Base-by-base conservation (phyloP, 30 jellyfish, hydroid and myxozoan genomes). In the Pseudorhiza aurosa region DNA sequence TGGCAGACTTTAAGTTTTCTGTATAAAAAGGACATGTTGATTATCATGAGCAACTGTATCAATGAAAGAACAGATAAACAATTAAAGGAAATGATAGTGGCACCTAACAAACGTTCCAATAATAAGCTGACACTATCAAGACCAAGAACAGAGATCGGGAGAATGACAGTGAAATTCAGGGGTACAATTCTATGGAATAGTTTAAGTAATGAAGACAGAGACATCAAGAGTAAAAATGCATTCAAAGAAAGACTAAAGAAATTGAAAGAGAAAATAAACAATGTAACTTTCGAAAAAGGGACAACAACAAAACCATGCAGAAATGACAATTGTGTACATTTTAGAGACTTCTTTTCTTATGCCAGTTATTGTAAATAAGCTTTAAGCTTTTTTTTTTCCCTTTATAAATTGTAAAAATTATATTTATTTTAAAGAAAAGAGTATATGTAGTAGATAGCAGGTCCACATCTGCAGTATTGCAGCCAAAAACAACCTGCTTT, bases 1-100 rank as follows among this genome's bases (percentile, higher is more conserved):
- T 19, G 72, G 72, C 72, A 58, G 72, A 58, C 44, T 29, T 62
- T 24, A 62, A 62, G 75, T 62, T 62, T 1, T 62, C 75, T 62
- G 75, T 30, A 62, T 24, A 4, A 24, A 62, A 29, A 62, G 57
- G 44, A 29, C 75, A 62, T 24, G 75, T 30, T 62, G 75, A 62
- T 62, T 62, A 29, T 37, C 75, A 62, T 62, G 75, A 62, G 50
- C 30, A 51, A 62, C 75, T 62, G 75, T 62, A 29, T 62, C 75
- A 62, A 62, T 12, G 51, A 62, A 62, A 36, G 57, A 29, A 29
- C 75, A 62, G 75, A 62, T 62, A 24, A 62, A 62, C 75, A 51
- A 24, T 29, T 62, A 28, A 29, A 62, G 25, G 75, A 62, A 62
- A 62, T 62, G 75, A 62, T 17, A 62, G 57, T 62, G 51, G 75